These are phyloP conservation scores for Pedicia rivosa DNA, from an alignment of 2,888 invertebrate species.

Conservation along the genomic window DNA sequence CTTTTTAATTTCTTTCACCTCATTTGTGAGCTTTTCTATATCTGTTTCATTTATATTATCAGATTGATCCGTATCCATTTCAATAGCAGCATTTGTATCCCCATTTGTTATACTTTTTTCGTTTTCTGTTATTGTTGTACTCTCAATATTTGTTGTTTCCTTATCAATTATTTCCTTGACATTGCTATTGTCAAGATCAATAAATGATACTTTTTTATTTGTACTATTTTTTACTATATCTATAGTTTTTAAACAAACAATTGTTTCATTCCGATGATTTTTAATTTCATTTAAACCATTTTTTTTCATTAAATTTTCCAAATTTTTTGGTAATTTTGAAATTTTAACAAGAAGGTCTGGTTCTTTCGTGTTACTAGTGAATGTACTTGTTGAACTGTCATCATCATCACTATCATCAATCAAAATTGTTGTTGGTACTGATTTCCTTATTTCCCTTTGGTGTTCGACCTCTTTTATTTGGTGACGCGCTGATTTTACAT, in stretches of 20 bases:
- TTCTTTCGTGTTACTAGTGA: not conserved
- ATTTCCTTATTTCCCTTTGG: not conserved
- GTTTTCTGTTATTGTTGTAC: not conserved
- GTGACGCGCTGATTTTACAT: too few species aligned
- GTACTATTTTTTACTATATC: too few species aligned
- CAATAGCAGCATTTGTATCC: too few species aligned
- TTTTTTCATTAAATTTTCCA: not conserved
- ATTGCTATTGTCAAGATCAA: not conserved
- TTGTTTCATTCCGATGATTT: conserved; percentile 3
- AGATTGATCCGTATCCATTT: too few species aligned
- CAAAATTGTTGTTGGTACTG: not conserved
- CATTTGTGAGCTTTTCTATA: too few species aligned
- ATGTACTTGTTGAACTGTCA: too few species aligned
- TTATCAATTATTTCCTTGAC: conserved; percentile 1
- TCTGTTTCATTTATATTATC: too few species aligned
- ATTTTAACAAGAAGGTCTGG: not conserved
- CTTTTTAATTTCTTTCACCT: not conserved
- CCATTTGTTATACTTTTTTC: too few species aligned
- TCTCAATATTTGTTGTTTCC: not conserved
- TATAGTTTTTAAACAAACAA: too few species aligned
- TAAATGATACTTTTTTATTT: not conserved
- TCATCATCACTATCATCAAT: conserved; percentile 3
- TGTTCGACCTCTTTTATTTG: not conserved
- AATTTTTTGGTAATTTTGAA: conserved; percentile 4
- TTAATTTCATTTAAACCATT: conserved; percentile 4